Conservation (phyloP, 2,113 vertebrate genomes). For the Regulus satrapa region DNA sequence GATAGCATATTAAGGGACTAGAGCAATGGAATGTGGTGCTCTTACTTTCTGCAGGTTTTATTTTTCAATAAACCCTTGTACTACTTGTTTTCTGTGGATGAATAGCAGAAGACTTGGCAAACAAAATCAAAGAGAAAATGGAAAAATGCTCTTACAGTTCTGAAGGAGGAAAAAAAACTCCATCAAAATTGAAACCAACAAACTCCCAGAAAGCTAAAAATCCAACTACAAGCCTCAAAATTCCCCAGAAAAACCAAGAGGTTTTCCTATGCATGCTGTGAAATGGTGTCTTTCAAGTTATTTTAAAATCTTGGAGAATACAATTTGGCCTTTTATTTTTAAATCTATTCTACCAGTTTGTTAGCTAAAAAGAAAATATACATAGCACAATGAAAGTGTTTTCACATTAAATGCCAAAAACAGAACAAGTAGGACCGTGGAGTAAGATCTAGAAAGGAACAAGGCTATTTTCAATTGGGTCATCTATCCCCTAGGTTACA, state of each 20-base stretch:
- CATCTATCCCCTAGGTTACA: neutral
- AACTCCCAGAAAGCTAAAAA: neutral
- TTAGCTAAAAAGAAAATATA: neutral
- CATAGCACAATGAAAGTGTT: neutral
- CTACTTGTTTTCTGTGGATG: neutral
- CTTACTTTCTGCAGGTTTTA: neutral
- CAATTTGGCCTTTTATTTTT: neutral
- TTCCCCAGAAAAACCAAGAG: neutral
- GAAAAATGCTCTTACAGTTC: neutral
- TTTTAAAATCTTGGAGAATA: neutral
- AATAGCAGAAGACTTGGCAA: neutral
- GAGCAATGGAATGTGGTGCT: neutral
- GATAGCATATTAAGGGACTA: neutral
- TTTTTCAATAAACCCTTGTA: neutral
- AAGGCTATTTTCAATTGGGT: neutral
- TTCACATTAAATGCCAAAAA: neutral
- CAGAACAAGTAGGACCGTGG: neutral
- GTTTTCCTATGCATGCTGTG: neutral
- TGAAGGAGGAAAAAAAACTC: neutral
- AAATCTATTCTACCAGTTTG: neutral
- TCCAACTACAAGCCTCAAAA: accelerated
- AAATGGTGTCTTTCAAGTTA: neutral
- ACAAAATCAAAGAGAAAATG: neutral
- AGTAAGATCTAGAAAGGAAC: neutral
- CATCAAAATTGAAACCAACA: accelerated